Percentiles rank a stretch among this genome's conserved stretches.
These are phyloP conservation scores for Lepus oiostolus DNA, from an alignment of 2,797 vertebrate genomes.

Conservation along the genomic window DNA sequence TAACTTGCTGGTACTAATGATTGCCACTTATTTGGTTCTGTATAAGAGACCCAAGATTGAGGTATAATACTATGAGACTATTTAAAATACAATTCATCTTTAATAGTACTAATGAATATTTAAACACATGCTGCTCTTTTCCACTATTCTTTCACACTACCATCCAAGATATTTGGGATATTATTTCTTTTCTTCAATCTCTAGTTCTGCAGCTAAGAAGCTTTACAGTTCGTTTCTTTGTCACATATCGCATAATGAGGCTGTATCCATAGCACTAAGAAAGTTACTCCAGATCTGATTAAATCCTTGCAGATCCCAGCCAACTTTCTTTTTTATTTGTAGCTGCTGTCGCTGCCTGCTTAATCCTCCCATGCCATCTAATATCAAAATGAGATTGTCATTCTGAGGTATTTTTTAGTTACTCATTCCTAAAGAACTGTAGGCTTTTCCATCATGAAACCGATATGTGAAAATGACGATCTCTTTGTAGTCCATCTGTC, in stretches of 20 bases:
- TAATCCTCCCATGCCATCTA: constrained; percentile 62
- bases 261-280: background rate
- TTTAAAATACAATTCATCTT: constrained; percentile 50
- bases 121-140: constrained; percentile 44
- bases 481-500: background rate
- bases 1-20: background rate
- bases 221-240: constrained; percentile 63
- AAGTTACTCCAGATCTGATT: constrained; percentile 70
- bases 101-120: constrained; percentile 69
- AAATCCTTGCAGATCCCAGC: constrained; percentile 63
- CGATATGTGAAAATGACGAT: constrained; percentile 39
- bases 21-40: background rate
- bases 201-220: constrained; percentile 28
- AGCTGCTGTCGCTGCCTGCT: constrained; percentile 50
- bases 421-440: constrained; percentile 36
- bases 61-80: background rate
- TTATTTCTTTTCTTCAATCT: constrained; percentile 40
- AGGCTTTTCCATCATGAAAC: constrained; percentile 53
- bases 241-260: constrained; percentile 69
- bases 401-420: constrained; percentile 39
- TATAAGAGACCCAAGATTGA: background rate
- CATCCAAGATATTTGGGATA: background rate
- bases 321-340: constrained; percentile 67
- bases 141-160: constrained; percentile 1
- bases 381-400: constrained; percentile 71